Percentiles rank a stretch among this genome's conserved stretches.
phyloP scores from a whole-genome alignment of 2,797 vertebrate species.

The Typhlichthys subterraneus region DNA sequence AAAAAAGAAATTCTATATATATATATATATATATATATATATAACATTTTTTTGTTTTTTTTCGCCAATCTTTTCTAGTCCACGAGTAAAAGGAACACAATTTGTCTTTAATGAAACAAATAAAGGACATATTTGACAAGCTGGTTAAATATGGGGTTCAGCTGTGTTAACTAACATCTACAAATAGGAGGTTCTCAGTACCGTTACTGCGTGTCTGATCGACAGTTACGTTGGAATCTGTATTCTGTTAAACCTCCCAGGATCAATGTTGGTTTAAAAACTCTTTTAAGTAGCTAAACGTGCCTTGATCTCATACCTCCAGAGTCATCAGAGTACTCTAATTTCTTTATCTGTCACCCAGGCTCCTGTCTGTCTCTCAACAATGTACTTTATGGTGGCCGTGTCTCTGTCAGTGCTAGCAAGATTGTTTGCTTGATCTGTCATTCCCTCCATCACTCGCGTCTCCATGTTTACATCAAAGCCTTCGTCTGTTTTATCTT shows the following conservation, averaged over 20 bases:
- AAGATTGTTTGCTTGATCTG: conserved; percentile 24
- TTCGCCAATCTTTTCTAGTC: too few relatives aligned
- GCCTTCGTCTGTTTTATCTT: conserved; percentile 1
- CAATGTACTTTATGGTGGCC: conserved; percentile 39
- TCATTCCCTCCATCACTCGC: conserved; percentile 21
- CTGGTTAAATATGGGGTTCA: too few relatives aligned
- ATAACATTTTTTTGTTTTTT: background rate
- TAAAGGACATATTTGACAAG: too few relatives aligned
- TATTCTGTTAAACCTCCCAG: background rate
- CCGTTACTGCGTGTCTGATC: background rate
- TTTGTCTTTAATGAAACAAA: too few relatives aligned
- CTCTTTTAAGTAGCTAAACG: conserved; percentile 9
- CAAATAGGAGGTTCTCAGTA: background rate
- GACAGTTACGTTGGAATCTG: background rate
- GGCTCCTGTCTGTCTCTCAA: conserved; percentile 16
- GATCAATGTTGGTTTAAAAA: conserved; percentile 6
- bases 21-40: too few relatives aligned
- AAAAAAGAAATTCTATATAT: too few relatives aligned
- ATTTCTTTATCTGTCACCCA: background rate
- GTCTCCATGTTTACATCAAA: conserved; percentile 10
- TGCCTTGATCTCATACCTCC: conserved; percentile 2
- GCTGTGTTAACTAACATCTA: too few relatives aligned
- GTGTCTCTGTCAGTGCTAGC: conserved; percentile 29
- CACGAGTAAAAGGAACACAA: too few relatives aligned
- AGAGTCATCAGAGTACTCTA: conserved; percentile 7